phyloP scores from a whole-genome alignment of 2,888 invertebrate species.

The Halictus quadricinctus region DNA sequence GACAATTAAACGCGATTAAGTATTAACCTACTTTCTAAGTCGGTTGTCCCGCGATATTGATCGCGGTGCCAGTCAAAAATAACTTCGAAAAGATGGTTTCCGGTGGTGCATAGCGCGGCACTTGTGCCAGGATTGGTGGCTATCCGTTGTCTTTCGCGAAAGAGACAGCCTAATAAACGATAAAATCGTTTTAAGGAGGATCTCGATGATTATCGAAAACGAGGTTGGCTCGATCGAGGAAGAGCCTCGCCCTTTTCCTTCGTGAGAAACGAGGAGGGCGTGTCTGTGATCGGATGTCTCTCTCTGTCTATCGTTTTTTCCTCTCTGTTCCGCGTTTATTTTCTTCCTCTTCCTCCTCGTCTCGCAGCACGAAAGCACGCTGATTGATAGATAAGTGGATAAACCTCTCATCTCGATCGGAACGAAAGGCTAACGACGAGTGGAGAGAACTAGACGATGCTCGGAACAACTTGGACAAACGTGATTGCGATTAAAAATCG shows the following conservation, averaged over 20 bases:
- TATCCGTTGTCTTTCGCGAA: not conserved
- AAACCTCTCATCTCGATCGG: conserved; percentile 4
- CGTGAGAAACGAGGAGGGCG: conserved; percentile 48
- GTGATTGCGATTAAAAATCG: not conserved
- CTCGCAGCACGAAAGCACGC: not conserved
- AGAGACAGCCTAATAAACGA: conserved; percentile 1
- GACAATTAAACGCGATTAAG: conserved; percentile 79
- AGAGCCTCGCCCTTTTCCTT: conserved; percentile 52
- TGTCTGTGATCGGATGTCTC: conserved; percentile 31
- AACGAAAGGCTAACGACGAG: not conserved
- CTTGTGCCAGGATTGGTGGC: not conserved
- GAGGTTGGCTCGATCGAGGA: conserved; percentile 52
- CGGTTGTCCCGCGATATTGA: conserved; percentile 25
- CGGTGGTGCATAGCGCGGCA: not conserved
- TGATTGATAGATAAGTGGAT: conserved; percentile 27
- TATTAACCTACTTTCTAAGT: conserved; percentile 77
- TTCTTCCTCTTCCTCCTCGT: conserved; percentile 3
- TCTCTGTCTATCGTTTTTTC: not conserved
- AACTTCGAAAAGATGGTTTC: not conserved
- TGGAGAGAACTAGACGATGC: not conserved
- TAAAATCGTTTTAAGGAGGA: conserved; percentile 36
- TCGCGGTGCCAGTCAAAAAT: not conserved
- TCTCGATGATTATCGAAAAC: conserved; percentile 64
- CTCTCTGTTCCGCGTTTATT: not conserved
- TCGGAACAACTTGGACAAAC: not conserved